These are phyloP conservation scores for Antheraea assamensis DNA, from an alignment of 2,888 invertebrate genomes.

Conservation along the genomic window DNA sequence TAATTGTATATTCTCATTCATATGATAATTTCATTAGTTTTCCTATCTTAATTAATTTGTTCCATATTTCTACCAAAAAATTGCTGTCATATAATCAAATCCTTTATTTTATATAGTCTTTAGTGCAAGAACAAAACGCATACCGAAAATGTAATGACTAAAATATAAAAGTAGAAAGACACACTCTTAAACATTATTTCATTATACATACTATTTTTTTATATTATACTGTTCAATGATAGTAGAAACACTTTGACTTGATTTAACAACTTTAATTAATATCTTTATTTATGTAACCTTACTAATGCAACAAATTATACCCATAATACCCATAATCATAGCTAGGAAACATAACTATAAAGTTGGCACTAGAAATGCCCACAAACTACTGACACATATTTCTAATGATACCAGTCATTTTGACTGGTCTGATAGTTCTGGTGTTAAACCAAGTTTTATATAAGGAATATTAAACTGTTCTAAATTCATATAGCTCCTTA, in stretches of 20 bases:
- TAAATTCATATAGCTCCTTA: no score
- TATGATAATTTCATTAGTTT: background rate
- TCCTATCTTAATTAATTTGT: background rate
- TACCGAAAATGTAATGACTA: background rate
- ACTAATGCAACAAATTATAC: background rate
- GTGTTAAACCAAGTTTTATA: no score
- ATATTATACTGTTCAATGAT: background rate
- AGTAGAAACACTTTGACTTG: background rate
- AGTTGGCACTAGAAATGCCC: background rate
- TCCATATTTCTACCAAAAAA: background rate
- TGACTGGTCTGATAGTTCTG: no score
- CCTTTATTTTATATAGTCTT: background rate
- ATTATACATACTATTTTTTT: background rate
- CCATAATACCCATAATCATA: background rate
- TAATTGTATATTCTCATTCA: no score
- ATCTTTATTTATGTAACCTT: background rate
- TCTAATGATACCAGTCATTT: no score
- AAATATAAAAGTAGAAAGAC: background rate
- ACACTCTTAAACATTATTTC: background rate
- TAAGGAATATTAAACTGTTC: no score
- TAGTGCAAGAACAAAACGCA: background rate
- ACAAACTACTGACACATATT: no score
- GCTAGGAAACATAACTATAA: background rate
- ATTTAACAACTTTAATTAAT: background rate
- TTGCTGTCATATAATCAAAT: background rate